Conservation (phyloP, 2,888 invertebrate species). For the Cantharis flavilabris region DNA sequence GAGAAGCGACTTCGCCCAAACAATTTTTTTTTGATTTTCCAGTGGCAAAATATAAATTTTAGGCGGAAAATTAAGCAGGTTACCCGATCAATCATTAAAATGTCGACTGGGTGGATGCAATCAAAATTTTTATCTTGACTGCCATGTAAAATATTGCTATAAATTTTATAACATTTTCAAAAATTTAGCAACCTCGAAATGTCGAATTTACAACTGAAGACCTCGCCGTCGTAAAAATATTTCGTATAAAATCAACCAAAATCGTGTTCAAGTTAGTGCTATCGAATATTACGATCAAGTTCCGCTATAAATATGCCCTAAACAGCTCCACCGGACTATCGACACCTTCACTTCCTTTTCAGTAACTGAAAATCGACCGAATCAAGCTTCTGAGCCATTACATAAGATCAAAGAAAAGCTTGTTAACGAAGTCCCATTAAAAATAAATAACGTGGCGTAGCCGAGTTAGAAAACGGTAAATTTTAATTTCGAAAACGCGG, state of each 20-base stretch:
- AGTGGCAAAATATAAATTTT: neutral
- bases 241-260: conserved; percentile 1
- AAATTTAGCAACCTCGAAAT: neutral
- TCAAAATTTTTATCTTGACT: neutral
- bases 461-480: neutral
- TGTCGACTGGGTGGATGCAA: neutral
- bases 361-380: neutral
- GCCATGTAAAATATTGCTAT: neutral
- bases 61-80: neutral
- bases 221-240: neutral
- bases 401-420: neutral
- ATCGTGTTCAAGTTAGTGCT: neutral
- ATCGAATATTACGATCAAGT: neutral
- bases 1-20: neutral
- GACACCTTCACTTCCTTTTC: neutral
- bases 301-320: conserved; percentile 3
- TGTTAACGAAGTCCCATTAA: neutral
- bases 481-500: neutral
- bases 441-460: neutral
- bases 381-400: neutral
- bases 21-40: neutral
- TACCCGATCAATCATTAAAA: neutral
- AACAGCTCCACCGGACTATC: neutral
- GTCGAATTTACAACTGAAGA: neutral
- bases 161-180: neutral